Base-by-base conservation (phyloP, 2,888 invertebrate genomes). In the Diachrysia chrysitis region DNA sequence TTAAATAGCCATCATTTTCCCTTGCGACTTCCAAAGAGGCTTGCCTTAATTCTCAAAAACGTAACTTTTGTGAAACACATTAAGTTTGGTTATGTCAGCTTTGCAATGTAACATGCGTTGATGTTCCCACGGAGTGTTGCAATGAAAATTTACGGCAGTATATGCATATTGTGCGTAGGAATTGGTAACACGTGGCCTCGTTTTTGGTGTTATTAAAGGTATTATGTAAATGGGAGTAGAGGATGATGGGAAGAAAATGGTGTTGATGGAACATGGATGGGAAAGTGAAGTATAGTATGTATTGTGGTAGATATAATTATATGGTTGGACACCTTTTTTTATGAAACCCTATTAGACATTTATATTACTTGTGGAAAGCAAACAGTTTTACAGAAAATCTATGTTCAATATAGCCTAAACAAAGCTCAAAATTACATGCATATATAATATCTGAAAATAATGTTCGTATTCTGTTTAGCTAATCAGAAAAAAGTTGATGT, bases 1-100 rank as follows among this genome's bases (percentile, higher is more conserved):
- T 92, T 92, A 92, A 92, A 92, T 91, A 90, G 91, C 90, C 87
- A 90, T 90, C 90, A 90, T 92, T 92, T 92, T 89, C 90, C 87
- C 86, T 83, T 74, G 87, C 83, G 89, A 83, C 83, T 87, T 87
- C 81, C 85, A 81, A 84, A 85, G 85, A 83, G 83, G 81, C 87
- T n/a, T 85, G 84, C 83, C 84, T 86, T 87, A 88, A 89, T 89
- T 86, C 86, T 75, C 84, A 70, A 79, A 81, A 89, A 87, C 80
- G 84, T 83, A 76, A 82, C 76, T 78, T 84, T 78, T 85, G 85
- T 88, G 86, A 87, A 85, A 83, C 81, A 81, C 85, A 86, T 90
- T 86, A 88, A 76, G 66, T 81, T 85, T 86, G 85, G 79, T 80
- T 74, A 48, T 82, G 82, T 84, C 83, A 83, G 81, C 78, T 66